Evolutionary conservation across 2,888 invertebrate species (phyloP).

Genomic region (Hypercompe scribonia): DNA sequence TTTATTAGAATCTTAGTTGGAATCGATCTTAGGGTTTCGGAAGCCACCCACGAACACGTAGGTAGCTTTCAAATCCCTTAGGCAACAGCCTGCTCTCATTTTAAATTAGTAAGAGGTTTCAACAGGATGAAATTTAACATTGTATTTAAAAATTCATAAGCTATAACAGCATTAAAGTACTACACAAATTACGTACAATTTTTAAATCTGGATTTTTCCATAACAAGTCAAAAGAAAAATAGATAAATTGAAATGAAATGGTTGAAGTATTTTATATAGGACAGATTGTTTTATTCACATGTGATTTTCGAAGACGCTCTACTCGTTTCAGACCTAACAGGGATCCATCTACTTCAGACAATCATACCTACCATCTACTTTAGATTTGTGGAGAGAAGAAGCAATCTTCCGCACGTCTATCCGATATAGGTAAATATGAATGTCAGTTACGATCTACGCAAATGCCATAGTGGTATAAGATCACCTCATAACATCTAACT

Average conservation of each 20-base stretch:
- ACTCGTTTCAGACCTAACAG: too few relatives aligned
- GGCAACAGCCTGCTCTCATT: background rate
- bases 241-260: background rate
- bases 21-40: background rate
- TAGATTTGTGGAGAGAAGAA: background rate
- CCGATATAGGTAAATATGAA: background rate
- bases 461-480: too few relatives aligned
- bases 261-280: too few relatives aligned
- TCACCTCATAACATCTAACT: too few relatives aligned
- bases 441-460: too few relatives aligned
- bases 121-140: background rate
- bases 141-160: background rate
- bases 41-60: background rate
- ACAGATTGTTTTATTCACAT: too few relatives aligned
- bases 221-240: background rate
- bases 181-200: too few relatives aligned
- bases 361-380: too few relatives aligned
- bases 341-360: background rate
- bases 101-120: background rate
- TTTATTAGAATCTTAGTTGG: background rate
- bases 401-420: too few relatives aligned
- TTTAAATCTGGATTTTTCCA: background rate
- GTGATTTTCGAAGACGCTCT: too few relatives aligned
- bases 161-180: too few relatives aligned
- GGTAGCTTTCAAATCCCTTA: too few relatives aligned